Base-by-base conservation (phyloP, 2,797 vertebrate genomes). In the Lepidocolaptes lacrymiger region DNA sequence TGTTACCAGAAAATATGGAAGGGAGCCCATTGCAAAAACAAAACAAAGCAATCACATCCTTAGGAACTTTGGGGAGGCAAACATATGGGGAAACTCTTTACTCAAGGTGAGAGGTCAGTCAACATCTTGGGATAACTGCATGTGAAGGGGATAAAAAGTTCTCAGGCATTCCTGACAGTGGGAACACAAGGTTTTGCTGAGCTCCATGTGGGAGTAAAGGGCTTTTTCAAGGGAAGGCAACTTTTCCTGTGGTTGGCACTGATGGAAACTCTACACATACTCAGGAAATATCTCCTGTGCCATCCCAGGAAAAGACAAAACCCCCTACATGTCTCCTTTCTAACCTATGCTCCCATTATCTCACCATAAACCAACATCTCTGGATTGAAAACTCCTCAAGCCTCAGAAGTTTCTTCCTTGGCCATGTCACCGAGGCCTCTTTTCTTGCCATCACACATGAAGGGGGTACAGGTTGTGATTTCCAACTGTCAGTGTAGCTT, bases 11-110 rank as follows among this genome's bases (percentile, higher is more conserved):
- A 93, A 95, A 91, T 41, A 77, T 91, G 92, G 89, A 94, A 93
- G 26, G 49, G 30, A 96, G 67, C 91, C 91, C 79, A 68, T 1
- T 91, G 69, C 34, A 54, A 81, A 93, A 95, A 86, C 79, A 91
- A 92, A 94, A 89, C 82, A 95, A 82, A 91, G 30, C 63, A 74
- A 82, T 95, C 74, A 85, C 89, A 94, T 95, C 93, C 94, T 96
- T 64, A 92, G 94, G 85, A 95, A 93, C 91, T 91, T 90, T 10
- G 13, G 94, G 55, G 77, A 96, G 80, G 49, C 22, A 86, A 92
- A 84, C 85, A 94, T 66, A 79, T 79, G 82, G 80, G 79, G 73
- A 90, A 92, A 68, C 30, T 44, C 62, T 91, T 90, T 78, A 73
- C 36, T 30, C 24, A 91, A 94, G 39, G 39, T 43, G 66, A 96